Base-by-base conservation (phyloP, 2,888 invertebrate species). In the Pandemis cinnamomeana region DNA sequence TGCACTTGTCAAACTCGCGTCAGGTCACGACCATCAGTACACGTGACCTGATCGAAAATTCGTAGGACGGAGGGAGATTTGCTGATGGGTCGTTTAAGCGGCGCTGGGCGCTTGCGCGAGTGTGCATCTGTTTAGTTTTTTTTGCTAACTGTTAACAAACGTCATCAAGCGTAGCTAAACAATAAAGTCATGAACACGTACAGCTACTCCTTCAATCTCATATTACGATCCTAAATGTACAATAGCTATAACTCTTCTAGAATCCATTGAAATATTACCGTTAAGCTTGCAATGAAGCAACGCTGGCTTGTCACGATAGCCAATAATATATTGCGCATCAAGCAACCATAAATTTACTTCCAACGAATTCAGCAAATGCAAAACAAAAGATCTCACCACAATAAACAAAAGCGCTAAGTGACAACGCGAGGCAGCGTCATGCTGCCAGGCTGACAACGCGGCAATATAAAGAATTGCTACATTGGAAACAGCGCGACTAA, bases 391-490 rank as follows among this genome's bases (percentile, higher is more conserved):
- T 10, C 55, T 10, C 4, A 10, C 58, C 27, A 58, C 4, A 27
- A 53, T 6, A 42, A 51, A 61, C 69, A 41, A 15, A 46, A 58
- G n/a, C 27, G 53, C 58, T 27, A 58, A 27, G 67, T 27, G 58
- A 53, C 73, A 73, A 69, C 58, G 51, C 69, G 73, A 69, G 64
- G 58, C 20, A 63, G 27, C 7, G 69, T 13, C 58, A 55, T 58
- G 69, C 60, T 70, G 73, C 46, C 58, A 5, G 20, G 41, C 61
- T 10, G 53, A 36, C 44, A 15, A 20, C 27, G 51, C 72, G 68
- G n/a, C 67, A 71, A 74, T 61, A 70, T 70, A 67, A 74, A 27
- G 61, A 61, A 74, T 74, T 42, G 74, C n/a, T 10, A 36, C 63
- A 73, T 61, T 61, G 58, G 61, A 67, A 62, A 72, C 13, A 42